phyloP scores from a whole-genome alignment of 2,113 vertebrate species.

The Solea solea region DNA sequence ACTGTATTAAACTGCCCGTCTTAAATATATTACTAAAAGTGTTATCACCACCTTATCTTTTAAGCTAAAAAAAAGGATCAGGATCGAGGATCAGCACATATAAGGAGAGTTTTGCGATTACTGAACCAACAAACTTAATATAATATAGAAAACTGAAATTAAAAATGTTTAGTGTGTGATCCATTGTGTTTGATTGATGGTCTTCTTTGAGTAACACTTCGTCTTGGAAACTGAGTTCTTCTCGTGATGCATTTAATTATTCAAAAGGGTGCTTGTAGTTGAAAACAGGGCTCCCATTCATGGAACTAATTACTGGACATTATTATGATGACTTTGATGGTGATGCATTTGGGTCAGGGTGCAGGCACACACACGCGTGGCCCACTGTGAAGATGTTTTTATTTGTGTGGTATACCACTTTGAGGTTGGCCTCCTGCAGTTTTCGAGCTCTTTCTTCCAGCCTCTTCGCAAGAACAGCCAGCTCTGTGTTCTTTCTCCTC shows the following conservation, averaged over 20 bases:
- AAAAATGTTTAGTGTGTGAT: neutral
- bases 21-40: neutral
- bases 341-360: slow-evolving; percentile 13
- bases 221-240: slow-evolving; percentile 1
- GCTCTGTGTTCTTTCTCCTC: slow-evolving; percentile 95
- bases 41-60: neutral
- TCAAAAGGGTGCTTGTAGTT: slow-evolving; percentile 14
- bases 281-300: slow-evolving; percentile 47
- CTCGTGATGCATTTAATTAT: slow-evolving; percentile 24
- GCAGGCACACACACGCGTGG: neutral
- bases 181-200: neutral
- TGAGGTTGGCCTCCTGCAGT: slow-evolving; percentile 97
- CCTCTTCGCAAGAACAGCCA: slow-evolving; percentile 94
- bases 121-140: neutral
- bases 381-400: neutral
- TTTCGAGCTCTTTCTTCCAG: slow-evolving; percentile 95
- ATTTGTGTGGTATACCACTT: slow-evolving; percentile 81
- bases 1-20: neutral
- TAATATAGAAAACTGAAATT: neutral
- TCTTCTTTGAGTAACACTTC: neutral
- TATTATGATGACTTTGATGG: slow-evolving; percentile 24
- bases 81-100: neutral
- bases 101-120: neutral
- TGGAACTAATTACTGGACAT: slow-evolving; percentile 23
- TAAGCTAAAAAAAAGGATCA: too few relatives aligned